These are phyloP conservation scores for Neelides folsomi DNA, from an alignment of 2,888 invertebrate genomes.

Conservation along the genomic window DNA sequence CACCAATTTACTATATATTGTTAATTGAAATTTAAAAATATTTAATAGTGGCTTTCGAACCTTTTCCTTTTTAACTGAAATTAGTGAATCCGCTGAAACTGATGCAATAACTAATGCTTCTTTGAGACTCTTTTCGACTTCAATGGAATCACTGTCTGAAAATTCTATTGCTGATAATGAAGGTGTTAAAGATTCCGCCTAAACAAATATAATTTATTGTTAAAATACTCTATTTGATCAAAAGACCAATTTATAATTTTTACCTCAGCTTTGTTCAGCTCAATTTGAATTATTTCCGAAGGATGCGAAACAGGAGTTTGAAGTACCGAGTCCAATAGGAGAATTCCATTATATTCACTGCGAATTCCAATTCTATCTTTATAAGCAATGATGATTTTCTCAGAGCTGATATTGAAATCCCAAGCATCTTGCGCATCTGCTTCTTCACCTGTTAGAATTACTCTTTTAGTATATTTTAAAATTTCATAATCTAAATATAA, in stretches of 20 bases:
- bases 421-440: constrained; percentile 9
- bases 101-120: constrained; percentile 12
- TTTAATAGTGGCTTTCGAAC: constrained; percentile 8
- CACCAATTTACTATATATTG: too few species aligned
- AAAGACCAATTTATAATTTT: constrained; percentile 7
- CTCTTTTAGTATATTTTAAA: too few species aligned
- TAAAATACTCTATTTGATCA: neutral
- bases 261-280: constrained; percentile 76
- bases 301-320: constrained; percentile 56
- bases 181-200: constrained; percentile 32
- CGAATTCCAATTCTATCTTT: constrained; percentile 67
- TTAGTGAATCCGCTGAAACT: constrained; percentile 2
- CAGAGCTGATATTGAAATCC: constrained; percentile 45
- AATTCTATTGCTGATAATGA: constrained; percentile 24
- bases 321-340: constrained; percentile 73
- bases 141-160: constrained; percentile 13
- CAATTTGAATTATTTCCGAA: constrained; percentile 66
- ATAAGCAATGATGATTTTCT: constrained; percentile 73
- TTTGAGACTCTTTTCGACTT: constrained; percentile 27
- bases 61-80: constrained; percentile 30
- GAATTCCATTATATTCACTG: constrained; percentile 79
- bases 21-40: constrained; percentile 2
- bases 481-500: constrained; percentile 3
- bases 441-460: constrained; percentile 5
- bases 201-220: neutral